Percentiles rank a stretch among this genome's conserved stretches.
Evolutionary conservation across 2,888 invertebrate genomes (phyloP).

Genomic region (Caenorhabditis sp.): DNA sequence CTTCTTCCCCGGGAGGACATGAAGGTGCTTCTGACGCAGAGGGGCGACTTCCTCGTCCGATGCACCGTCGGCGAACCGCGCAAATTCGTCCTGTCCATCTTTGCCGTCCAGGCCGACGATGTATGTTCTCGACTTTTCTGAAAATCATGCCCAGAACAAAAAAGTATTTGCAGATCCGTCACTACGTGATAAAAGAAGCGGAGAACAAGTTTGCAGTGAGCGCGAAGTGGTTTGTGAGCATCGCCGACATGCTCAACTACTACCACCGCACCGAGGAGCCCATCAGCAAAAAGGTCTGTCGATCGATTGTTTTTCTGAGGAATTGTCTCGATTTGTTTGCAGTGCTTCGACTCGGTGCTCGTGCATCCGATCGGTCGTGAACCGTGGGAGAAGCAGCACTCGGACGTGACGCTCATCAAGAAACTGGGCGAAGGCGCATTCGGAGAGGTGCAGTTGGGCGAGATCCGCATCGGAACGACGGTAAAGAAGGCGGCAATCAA

Average conservation of each 20-base stretch:
- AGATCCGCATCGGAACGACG: slow-evolving; percentile 37
- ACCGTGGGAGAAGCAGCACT: slow-evolving; percentile 69
- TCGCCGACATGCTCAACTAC: slow-evolving; percentile 57
- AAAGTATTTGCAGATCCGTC: slow-evolving; percentile 67
- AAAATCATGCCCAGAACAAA: too few relatives aligned
- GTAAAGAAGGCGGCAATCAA: slow-evolving; percentile 49
- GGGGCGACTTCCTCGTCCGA: slow-evolving; percentile 68
- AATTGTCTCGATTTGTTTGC: too few relatives aligned
- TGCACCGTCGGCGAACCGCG: slow-evolving; percentile 61
- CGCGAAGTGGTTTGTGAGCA: slow-evolving; percentile 51
- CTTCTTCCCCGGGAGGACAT: slow-evolving; percentile 71
- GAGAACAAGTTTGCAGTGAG: slow-evolving; percentile 54
- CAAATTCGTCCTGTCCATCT: slow-evolving; percentile 61
- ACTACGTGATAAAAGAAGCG: slow-evolving; percentile 57
- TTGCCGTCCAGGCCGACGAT: slow-evolving; percentile 20
- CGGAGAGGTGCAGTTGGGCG: slow-evolving; percentile 69
- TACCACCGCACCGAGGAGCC: slow-evolving; percentile 59
- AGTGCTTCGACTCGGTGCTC: slow-evolving; percentile 41
- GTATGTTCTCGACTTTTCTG: slow-evolving; percentile 13
- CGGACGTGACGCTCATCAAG: slow-evolving; percentile 66
- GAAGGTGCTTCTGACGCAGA: slow-evolving; percentile 57
- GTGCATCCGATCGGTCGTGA: slow-evolving; percentile 59
- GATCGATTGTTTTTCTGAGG: neutral
- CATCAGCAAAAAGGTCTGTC: slow-evolving; percentile 23
- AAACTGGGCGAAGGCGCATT: slow-evolving; percentile 74